Evolutionary conservation across 2,797 vertebrate genomes (phyloP).

Genomic region (Scyliorhinus canicula): DNA sequence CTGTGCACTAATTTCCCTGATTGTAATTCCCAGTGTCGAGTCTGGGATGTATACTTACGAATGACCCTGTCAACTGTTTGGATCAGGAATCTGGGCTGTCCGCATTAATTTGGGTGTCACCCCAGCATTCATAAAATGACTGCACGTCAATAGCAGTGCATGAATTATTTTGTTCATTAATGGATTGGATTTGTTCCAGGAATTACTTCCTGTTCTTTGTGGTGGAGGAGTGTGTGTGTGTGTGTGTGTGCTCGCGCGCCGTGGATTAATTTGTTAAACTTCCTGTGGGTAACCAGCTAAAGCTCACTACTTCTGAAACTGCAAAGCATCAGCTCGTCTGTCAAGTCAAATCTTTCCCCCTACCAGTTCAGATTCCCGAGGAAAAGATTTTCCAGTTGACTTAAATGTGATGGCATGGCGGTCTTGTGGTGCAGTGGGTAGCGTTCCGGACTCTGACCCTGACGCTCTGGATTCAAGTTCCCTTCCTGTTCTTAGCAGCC

Average conservation of each 20-base stretch:
- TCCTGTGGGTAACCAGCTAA: background rate
- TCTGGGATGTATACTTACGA: no score
- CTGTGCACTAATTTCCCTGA: background rate
- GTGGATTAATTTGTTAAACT: background rate
- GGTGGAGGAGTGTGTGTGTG: background rate
- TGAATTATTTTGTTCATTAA: slow-evolving; percentile 17
- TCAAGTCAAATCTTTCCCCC: background rate
- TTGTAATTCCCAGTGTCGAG: background rate
- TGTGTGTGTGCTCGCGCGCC: no score
- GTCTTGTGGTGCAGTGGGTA: background rate
- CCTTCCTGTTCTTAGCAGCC: background rate
- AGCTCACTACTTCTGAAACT: background rate
- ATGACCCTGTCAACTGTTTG: no score
- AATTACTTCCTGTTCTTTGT: background rate
- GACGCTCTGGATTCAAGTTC: background rate
- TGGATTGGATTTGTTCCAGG: background rate
- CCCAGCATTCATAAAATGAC: background rate
- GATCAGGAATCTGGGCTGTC: background rate
- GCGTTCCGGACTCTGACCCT: background rate
- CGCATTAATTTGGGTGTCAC: background rate
- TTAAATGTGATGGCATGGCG: no score
- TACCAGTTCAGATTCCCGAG: background rate
- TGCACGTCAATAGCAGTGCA: background rate
- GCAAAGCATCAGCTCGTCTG: background rate
- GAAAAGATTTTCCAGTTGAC: background rate